Evolutionary conservation across 2,888 invertebrate genomes (phyloP), one percentile per base, ranked within the genome.

Genomic region (Falcaria lacertinaria): DNA sequence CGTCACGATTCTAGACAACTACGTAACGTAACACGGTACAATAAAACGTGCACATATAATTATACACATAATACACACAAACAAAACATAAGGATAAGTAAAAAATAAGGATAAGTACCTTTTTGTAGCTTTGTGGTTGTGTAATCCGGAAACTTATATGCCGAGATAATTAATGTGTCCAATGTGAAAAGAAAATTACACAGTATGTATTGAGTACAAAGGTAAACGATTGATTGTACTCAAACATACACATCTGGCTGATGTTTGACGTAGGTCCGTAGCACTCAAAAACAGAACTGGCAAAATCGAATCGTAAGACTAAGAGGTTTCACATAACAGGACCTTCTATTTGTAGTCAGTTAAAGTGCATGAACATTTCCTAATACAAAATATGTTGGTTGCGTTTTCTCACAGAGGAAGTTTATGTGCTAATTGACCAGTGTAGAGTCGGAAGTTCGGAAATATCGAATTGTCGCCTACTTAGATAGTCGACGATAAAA

Each of bases 31-130:
- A 44, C 48, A 52, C 69, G 73, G 75, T 72, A 65, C 63, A 52
- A 45, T 28, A 60, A 59, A 63, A 78, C 79, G 78, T 80, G 79
- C 69, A 62, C 56, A 48, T 25, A 52, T 71, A 69, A 78, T 78
- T 69, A 74, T 52, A 65, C 52, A 62, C 66, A 64, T 59, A 60
- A 74, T 52, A 65, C 52, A 62, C 66, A 64, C 60, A 60, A 60
- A 42, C 44, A 47, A 53, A 47, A 48, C n/a, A n/a, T n/a, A n/a
- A n/a, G n/a, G n/a, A n/a, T n/a, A 42, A 44, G 4, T 16, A 37
- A 25, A n/a, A n/a, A 25, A 22, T 22, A 1, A 37, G 22, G 14
- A 15, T 37, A 11, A 11, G 11, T 8, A 13, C 14, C 3, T 22
- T 36, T 22, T 37, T 37, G 39, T 34, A 19, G 34, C 33, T 32